Evolutionary conservation across 2,113 vertebrate genomes (phyloP).

Genomic region (Seriola rivoliana): DNA sequence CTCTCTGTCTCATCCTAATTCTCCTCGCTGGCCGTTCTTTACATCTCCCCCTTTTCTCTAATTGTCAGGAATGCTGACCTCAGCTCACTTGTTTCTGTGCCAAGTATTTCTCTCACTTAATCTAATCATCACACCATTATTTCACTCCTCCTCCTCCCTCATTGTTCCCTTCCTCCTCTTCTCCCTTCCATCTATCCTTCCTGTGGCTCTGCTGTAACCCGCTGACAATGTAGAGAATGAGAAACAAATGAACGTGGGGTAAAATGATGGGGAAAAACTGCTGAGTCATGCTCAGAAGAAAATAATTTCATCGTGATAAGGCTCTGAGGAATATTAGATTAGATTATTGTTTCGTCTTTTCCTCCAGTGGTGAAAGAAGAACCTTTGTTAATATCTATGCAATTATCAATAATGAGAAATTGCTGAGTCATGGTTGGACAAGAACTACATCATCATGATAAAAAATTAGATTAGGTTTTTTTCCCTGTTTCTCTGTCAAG

Average conservation of each 20-base stretch:
- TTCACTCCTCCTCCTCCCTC: conserved; percentile 58
- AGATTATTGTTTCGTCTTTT: conserved; percentile 67
- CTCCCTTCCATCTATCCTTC: conserved; percentile 22
- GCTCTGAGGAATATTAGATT: conserved; percentile 70
- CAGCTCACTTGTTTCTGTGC: conserved; percentile 63
- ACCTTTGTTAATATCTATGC: conserved; percentile 65
- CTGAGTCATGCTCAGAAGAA: conserved; percentile 66
- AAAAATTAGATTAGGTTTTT: conserved; percentile 37
- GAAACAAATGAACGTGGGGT: conserved; percentile 60
- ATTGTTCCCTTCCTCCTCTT: conserved; percentile 28
- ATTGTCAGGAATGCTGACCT: conserved; percentile 77
- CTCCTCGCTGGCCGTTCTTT: conserved; percentile 52
- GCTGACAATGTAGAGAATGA: conserved; percentile 60
- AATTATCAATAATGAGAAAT: conserved; percentile 66
- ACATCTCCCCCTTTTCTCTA: conserved; percentile 58
- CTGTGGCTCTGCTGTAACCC: conserved; percentile 27
- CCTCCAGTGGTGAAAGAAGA: conserved; percentile 47
- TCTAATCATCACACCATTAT: conserved; percentile 76
- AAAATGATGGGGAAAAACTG: conserved; percentile 37
- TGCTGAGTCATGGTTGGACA: conserved; percentile 72
- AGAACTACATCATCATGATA: conserved; percentile 55
- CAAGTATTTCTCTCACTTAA: conserved; percentile 71
- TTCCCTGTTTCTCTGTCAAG: conserved; percentile 26
- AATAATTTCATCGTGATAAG: conserved; percentile 71
- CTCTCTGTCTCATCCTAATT: conserved; percentile 31